A percentile compares a stretch with the other conserved stretches of the same genome.
These are phyloP conservation scores for Ichneumoninae sp. DNA, from an alignment of 2,888 invertebrate species.

Conservation along the genomic window DNA sequence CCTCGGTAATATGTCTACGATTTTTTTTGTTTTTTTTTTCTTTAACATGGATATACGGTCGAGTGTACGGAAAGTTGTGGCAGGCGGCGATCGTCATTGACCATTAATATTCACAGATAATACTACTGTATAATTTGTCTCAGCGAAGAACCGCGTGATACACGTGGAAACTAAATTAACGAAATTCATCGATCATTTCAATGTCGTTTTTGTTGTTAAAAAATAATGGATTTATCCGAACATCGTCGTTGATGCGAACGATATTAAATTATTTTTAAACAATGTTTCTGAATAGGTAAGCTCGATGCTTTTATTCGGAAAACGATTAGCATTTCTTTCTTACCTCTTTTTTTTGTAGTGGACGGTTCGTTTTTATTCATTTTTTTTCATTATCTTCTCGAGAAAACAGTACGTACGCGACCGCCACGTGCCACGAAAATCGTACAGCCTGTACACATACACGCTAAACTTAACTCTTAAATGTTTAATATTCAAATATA, in stretches of 20 bases:
- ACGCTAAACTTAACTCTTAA: conserved; percentile 78
- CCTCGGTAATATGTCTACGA: conserved; percentile 78
- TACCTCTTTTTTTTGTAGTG: conserved; percentile 39
- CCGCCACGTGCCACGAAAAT: conserved; percentile 78
- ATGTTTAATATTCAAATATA: conserved; percentile 79
- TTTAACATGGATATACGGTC: conserved; percentile 78
- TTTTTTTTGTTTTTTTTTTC: conserved; percentile 67
- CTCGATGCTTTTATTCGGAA: background rate
- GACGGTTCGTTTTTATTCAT: conserved; percentile 42
- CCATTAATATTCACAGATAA: conserved; percentile 42
- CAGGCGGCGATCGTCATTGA: conserved; percentile 47
- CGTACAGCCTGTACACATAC: conserved; percentile 79
- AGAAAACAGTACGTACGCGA: conserved; percentile 63
- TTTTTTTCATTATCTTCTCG: conserved; percentile 44
- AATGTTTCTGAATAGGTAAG: conserved; percentile 15
- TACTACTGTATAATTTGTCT: conserved; percentile 21
- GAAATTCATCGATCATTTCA: conserved; percentile 6
- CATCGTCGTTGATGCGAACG: conserved; percentile 7
- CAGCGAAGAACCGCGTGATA: conserved; percentile 30
- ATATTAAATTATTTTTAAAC: conserved; percentile 34
- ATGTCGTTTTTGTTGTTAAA: conserved; percentile 14
- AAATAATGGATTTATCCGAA: conserved; percentile 3
- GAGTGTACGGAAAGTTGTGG: conserved; percentile 67
- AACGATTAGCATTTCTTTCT: conserved; percentile 12
- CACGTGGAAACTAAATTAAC: conserved; percentile 33